Evolutionary conservation across 1,140 invertebrate species (phyloP).

Genomic region (Rhopalosiphum maidis): DNA sequence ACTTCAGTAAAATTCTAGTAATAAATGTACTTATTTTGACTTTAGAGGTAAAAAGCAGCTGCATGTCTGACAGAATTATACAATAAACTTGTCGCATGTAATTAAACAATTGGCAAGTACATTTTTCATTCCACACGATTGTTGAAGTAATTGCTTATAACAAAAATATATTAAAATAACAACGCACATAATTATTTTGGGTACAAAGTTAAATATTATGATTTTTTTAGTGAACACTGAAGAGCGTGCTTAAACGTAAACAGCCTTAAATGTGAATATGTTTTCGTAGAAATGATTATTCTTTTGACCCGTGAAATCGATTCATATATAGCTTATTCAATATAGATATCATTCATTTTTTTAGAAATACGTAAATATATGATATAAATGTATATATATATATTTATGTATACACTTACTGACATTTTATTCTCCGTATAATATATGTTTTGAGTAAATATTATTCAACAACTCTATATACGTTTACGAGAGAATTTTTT

Average conservation of each 20-base stretch:
- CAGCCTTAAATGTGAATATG: background rate
- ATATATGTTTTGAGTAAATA: conserved; percentile 23
- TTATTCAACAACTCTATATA: background rate
- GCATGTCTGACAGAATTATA: background rate
- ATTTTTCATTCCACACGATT: background rate
- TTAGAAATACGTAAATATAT: background rate
- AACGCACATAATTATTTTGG: background rate
- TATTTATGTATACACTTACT: background rate
- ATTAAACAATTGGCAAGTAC: background rate
- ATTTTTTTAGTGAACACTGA: background rate
- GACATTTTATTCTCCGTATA: background rate
- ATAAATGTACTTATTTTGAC: background rate
- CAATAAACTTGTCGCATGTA: background rate
- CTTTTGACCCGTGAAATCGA: background rate
- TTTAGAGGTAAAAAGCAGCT: background rate
- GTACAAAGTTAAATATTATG: background rate
- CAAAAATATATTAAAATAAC: conserved; percentile 10
- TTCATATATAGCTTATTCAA: background rate
- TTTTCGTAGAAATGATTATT: background rate
- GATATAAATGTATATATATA: background rate
- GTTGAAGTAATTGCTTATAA: background rate
- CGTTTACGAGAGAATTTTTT: background rate
- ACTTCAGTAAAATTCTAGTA: background rate
- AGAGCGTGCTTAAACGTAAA: background rate
- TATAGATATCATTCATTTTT: background rate